Base-by-base conservation (phyloP, 2,797 vertebrate species). In the Adrianichthys oophorus region DNA sequence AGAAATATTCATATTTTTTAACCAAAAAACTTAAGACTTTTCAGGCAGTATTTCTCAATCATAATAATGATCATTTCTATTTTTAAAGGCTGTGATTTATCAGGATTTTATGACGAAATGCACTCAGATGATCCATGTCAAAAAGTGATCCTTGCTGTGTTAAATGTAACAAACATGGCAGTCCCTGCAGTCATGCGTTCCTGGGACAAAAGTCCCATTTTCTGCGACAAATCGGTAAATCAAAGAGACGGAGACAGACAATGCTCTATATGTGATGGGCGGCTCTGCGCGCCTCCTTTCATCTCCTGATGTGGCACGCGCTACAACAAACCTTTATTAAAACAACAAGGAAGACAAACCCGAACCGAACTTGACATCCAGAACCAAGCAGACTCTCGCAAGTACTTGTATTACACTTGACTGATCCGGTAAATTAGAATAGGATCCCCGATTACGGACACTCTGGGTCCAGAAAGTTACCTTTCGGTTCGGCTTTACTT, bases 191-290 rank as follows among this genome's bases (percentile, higher is more conserved):
- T 76, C 79, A 60, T 29, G 49, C 79, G 65, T 81, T 82, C 69
- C 74, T 63, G 82, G 81, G 80, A 88, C 82, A 77, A 87, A 90
- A 89, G 86, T 87, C 86, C 87, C 86, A 89, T 89, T 85, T 90
- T 91, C 83, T 89, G 89, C 86, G 88, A 91, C 88, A 89, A 88
- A 90, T 73, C 68, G 64, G 56, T 80, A 84, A 91, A 90, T 85
- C 79, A 87, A 82, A 70, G 87, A 87, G 84, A 76, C 55, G 82
- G 68, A 83, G 86, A 83, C 85, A 89, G 87, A 90, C 90, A 88
- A 90, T 85, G 86, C 72, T 85, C 71, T 83, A 52, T 82, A 85
- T 88, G 79, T 85, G 85, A 81, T 88, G 88, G 88, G 88, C 87
- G 88, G 79, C 79, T 83, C 85, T 83, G 85, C 86, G 84, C 80